Evolutionary conservation across 2,888 invertebrate species (phyloP), one percentile per base, ranked within the genome.

Genomic region (Eupithecia subfuscata): DNA sequence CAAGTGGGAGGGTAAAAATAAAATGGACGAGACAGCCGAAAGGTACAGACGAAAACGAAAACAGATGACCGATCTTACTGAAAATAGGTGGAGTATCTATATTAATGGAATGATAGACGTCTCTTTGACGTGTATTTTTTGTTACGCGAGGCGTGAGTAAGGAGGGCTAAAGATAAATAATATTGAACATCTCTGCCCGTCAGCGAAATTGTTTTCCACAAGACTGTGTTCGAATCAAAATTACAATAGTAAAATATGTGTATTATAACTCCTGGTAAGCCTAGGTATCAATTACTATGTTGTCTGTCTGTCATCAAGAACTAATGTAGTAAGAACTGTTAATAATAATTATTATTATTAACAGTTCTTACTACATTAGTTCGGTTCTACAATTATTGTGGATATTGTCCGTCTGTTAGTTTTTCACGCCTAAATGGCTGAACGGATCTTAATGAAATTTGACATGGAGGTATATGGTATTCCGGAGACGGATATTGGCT

Each of bases 1-100:
- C 74, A 76, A 79, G 75, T 74, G 73, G 78, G 77, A 79, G 73
- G 76, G 69, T 75, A 79, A 80, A 79, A 82, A 80, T 80, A 79
- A 80, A 82, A 75, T 75, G 75, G 69, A 74, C 69, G 71, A 76
- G 73, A 76, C 75, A 74, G 76, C 71, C 70, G 74, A 78, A 78
- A 78, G 78, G 77, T 78, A 76, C 74, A 74, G 74, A 40, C 70
- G 37, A 69, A 70, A 75, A 40, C 70, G 45, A 69, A 73, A 75
- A 16, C 69, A 34, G 69, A 67, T 65, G 63, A 48, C n/a, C 22
- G 30, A 45, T 68, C 40, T 68, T 60, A 14, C 60, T 60, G 60
- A 45, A 68, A 68, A 67, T 67, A 34, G 69, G 16, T 34, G 34
- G 37, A 68, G 22, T 37, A 34, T 9, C 18, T 65, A 60, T 60